A percentile compares a stretch with the other conserved stretches of the same genome.
phyloP scores from a whole-genome alignment of 2,113 vertebrate genomes.

The Misgurnus anguillicaudatus region DNA sequence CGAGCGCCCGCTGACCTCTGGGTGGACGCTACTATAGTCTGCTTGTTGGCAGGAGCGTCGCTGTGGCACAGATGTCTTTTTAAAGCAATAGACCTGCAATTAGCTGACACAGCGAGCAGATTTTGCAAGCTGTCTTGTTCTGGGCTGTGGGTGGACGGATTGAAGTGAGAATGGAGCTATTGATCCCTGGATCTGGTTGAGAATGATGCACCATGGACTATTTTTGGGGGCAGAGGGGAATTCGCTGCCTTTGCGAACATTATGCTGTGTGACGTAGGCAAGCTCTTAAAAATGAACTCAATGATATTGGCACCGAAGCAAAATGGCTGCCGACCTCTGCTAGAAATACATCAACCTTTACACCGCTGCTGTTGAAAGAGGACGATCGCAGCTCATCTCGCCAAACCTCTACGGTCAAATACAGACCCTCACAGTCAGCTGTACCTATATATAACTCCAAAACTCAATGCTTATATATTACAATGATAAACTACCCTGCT shows the following conservation, averaged over 20 bases:
- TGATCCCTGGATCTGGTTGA: constrained; percentile 70
- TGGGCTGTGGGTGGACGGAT: constrained; percentile 58
- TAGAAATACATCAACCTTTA: constrained; percentile 46
- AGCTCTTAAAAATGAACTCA: constrained; percentile 49
- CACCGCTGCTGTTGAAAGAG: constrained; percentile 61
- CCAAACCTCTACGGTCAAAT: constrained; percentile 35
- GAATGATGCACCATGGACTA: constrained; percentile 72
- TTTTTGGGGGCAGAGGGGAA: constrained; percentile 71
- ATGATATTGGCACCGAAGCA: constrained; percentile 38
- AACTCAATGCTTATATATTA: background rate
- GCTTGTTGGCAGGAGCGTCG: constrained; percentile 61
- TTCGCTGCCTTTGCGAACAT: constrained; percentile 67
- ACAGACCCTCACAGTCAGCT: constrained; percentile 27
- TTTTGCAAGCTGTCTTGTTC: constrained; percentile 80
- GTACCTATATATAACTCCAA: constrained; percentile 30
- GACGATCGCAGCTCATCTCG: constrained; percentile 19
- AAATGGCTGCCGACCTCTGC: constrained; percentile 43
- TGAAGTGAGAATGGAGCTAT: constrained; percentile 76
- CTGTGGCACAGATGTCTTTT: constrained; percentile 56
- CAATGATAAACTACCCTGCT: background rate
- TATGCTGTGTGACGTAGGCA: constrained; percentile 69
- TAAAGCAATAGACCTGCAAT: constrained; percentile 68
- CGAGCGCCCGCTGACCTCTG: constrained; percentile 67
- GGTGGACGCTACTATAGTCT: constrained; percentile 57
- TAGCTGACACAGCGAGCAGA: constrained; percentile 71